Conservation (phyloP, 2,797 vertebrate species). For the Loriculus beryllinus region DNA sequence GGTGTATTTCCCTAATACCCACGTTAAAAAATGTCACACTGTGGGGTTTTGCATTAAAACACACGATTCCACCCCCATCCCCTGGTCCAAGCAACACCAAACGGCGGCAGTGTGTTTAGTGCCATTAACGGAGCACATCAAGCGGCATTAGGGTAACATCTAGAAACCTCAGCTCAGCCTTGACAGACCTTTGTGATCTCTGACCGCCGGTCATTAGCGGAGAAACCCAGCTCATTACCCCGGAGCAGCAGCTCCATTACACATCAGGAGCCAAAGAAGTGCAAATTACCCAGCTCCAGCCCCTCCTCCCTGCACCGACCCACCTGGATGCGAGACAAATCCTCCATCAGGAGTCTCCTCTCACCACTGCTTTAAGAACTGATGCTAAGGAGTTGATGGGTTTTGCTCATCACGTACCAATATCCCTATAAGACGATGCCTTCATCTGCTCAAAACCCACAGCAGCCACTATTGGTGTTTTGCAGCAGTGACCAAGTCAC, state of each 20-base stretch:
- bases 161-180: background rate
- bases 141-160: background rate
- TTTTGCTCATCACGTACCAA: background rate
- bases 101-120: background rate
- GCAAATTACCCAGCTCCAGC: background rate
- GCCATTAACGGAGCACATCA: background rate
- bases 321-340: background rate
- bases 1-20: background rate
- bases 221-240: background rate
- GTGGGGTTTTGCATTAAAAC: background rate
- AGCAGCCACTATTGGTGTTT: fast-evolving
- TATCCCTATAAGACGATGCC: background rate
- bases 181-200: background rate
- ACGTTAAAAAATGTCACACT: background rate
- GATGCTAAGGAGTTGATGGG: background rate
- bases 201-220: background rate
- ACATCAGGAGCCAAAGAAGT: background rate
- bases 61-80: background rate
- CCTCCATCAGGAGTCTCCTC: background rate
- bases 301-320: background rate
- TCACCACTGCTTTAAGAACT: background rate
- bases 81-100: background rate
- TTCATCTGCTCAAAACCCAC: background rate
- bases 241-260: background rate
- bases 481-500: background rate